Evolutionary conservation across 2,888 invertebrate species (phyloP).

Genomic region (Clanis bilineata): DNA sequence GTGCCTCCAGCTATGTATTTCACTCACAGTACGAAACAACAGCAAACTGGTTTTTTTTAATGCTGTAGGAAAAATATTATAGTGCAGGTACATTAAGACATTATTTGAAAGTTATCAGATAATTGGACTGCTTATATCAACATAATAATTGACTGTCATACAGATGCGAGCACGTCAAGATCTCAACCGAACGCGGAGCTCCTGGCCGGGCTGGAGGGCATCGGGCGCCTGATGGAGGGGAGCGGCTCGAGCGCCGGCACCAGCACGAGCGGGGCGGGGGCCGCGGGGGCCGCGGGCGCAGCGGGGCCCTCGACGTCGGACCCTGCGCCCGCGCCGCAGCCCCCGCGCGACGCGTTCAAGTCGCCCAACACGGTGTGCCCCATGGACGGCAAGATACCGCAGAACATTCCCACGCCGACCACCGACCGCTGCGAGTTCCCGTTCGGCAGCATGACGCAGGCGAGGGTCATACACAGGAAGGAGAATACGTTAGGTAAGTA

Average conservation of each 20-base stretch:
- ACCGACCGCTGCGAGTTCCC: conserved; percentile 87
- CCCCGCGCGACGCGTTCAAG: conserved; percentile 81
- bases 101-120: not conserved
- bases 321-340: conserved; percentile 26
- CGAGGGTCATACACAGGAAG: conserved; percentile 91
- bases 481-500: conserved; percentile 80
- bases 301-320: conserved; percentile 40
- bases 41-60: no score
- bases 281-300: conserved; percentile 43
- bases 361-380: conserved; percentile 95
- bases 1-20: no score
- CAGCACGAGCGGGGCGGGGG: conserved; percentile 17
- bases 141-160: not conserved
- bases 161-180: conserved; percentile 67
- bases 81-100: no score
- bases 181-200: conserved; percentile 60
- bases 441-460: conserved; percentile 95
- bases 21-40: no score
- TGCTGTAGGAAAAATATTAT: no score
- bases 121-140: not conserved
- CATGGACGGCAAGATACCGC: conserved; percentile 87
- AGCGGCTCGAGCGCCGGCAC: no score
- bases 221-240: conserved; percentile 62
- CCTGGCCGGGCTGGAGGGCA: conserved; percentile 63
- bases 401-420: conserved; percentile 78